Evolutionary conservation across 2,888 invertebrate genomes (phyloP).

Genomic region (Dendrolimus houi): DNA sequence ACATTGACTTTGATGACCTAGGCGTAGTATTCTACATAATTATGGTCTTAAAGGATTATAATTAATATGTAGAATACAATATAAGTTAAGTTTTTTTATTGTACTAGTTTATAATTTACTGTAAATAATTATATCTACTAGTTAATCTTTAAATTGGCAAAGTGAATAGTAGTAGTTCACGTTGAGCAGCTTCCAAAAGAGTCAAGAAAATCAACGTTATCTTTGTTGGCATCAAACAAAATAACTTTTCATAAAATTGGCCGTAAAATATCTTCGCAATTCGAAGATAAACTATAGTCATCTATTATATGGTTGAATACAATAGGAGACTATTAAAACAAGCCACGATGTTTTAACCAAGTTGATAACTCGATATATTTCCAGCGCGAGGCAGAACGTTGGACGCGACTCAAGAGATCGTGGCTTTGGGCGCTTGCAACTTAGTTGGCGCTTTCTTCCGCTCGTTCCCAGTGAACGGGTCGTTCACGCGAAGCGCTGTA

Average conservation of each 20-base stretch:
- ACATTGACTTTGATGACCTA: too few species aligned
- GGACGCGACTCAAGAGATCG: conserved; percentile 88
- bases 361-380: conserved; percentile 27
- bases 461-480: conserved; percentile 87
- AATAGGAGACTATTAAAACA: conserved; percentile 21
- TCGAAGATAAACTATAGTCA: conserved; percentile 20
- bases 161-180: too few species aligned
- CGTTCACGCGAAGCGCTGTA: conserved; percentile 85
- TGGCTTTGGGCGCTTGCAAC: conserved; percentile 86
- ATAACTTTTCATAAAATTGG: conserved; percentile 18
- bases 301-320: conserved; percentile 22
- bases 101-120: too few species aligned
- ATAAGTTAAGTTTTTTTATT: too few species aligned
- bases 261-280: conserved; percentile 20
- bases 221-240: background rate
- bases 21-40: too few species aligned
- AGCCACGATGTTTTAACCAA: conserved; percentile 28
- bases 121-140: conserved; percentile 5
- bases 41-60: background rate
- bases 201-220: background rate
- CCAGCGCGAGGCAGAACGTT: conserved; percentile 81
- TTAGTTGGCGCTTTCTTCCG: conserved; percentile 83
- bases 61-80: background rate
- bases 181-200: background rate
- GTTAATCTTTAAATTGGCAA: background rate